Base-by-base conservation (phyloP, 1,140 invertebrate genomes). In the Leptinotarsa lineolata region DNA sequence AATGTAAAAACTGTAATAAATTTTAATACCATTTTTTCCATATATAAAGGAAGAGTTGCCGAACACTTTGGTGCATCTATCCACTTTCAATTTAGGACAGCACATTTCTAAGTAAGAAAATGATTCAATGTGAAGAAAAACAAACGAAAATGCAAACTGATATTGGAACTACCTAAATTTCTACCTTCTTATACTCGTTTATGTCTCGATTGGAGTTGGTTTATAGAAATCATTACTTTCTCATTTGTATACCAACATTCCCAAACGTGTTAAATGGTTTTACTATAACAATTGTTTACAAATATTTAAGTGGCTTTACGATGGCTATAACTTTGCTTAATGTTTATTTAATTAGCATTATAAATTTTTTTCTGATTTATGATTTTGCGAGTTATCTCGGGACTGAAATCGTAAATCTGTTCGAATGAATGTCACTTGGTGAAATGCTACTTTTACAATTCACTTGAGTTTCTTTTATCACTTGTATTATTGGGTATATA, bases 311-410 rank as follows among this genome's bases (percentile, higher is more conserved):
- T 45, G 30, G 66, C 66, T 68, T 68, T 68, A 68, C 30, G 30
- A 30, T 68, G 66, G 24, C 45, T 24, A 68, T 68, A 68, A 68
- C 30, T 68, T 68, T 4, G 2, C 30, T 48, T 68, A 68, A 46
- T 68, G 30, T 21, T 39, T 30, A 45, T 68, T 68, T 68, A 46
- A 68, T 45, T 68, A 48, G 39, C 16, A 68, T 68, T 44, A 68
- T 68, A 68, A 30, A 46, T 13, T 39, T 68, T 68, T 68, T 68
- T 68, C 66, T 68, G 39, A 68, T 39, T 54, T 54, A 54, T 54
- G 48, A 54, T 54, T 54, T 54, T 15, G 48, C 48, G 3, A 54
- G 48, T 54, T 54, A 18, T 18, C n/a, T 54, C 15, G 15, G n/a
- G 6, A n/a, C 48, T 18, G 48, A 54, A 54, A 54, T 18, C 15